Evolutionary conservation across 2,888 invertebrate genomes (phyloP).

Genomic region (Achlya flavicornis): DNA sequence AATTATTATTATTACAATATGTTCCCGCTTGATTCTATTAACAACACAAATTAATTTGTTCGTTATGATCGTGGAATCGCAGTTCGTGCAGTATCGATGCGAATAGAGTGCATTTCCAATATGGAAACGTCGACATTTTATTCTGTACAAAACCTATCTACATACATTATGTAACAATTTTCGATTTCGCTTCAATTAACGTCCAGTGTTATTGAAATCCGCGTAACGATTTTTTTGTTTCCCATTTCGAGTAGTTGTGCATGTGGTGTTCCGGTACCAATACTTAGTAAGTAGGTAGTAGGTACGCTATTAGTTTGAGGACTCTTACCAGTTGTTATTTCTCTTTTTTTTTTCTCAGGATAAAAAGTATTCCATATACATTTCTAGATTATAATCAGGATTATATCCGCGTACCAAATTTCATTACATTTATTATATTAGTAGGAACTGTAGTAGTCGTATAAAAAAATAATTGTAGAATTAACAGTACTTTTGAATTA

Average conservation of each 20-base stretch:
- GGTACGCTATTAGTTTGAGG: no score
- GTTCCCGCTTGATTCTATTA: neutral
- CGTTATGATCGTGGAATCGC: neutral
- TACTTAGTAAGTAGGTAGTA: no score
- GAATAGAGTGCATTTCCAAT: neutral
- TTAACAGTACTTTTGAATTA: no score
- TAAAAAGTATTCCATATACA: no score
- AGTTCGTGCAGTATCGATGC: neutral
- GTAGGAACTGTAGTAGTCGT: no score
- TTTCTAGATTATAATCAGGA: no score
- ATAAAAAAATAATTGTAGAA: no score
- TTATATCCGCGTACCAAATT: no score
- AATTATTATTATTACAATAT: neutral
- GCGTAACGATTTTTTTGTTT: neutral
- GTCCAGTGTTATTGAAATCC: neutral
- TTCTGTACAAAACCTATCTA: no score
- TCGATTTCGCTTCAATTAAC: slow-evolving; percentile 2
- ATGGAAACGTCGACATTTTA: neutral
- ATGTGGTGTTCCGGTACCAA: neutral
- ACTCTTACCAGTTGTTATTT: neutral
- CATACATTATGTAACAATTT: neutral
- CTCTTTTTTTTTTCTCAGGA: neutral
- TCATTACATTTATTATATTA: no score
- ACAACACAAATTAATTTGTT: neutral
- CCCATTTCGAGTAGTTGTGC: neutral